Evolutionary conservation across 2,797 vertebrate species (phyloP).

Genomic region (Karalla daura): DNA sequence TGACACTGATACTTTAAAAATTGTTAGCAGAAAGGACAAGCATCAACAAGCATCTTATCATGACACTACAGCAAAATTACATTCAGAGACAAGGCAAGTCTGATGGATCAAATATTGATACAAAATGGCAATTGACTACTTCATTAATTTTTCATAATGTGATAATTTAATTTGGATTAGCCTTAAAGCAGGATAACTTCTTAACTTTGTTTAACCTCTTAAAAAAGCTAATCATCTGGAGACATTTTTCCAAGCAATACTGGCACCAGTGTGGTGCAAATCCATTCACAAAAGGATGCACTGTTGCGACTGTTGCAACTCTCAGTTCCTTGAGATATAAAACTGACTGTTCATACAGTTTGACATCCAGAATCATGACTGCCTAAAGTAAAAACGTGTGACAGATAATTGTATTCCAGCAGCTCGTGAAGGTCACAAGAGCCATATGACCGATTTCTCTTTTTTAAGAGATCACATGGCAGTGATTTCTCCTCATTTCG

Average conservation of each 20-base stretch:
- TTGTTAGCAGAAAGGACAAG: not conserved
- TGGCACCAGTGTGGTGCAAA: too few relatives aligned
- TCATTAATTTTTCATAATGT: too few relatives aligned
- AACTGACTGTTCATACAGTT: not conserved
- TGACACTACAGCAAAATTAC: not conserved
- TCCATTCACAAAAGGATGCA: not conserved
- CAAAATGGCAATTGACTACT: too few relatives aligned
- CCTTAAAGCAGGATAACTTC: too few relatives aligned
- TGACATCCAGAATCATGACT: not conserved
- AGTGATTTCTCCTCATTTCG: not conserved
- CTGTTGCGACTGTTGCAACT: not conserved
- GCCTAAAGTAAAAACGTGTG: conserved; percentile 26
- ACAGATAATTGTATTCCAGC: conserved; percentile 39
- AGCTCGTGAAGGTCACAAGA: conserved; percentile 32
- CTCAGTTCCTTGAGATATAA: not conserved
- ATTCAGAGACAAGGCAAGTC: too few relatives aligned
- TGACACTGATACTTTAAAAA: not conserved
- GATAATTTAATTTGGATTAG: too few relatives aligned
- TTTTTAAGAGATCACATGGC: conserved; percentile 32
- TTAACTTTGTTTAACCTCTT: too few relatives aligned
- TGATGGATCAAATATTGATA: too few relatives aligned
- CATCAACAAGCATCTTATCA: not conserved
- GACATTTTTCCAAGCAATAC: too few relatives aligned
- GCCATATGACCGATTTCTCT: not conserved
- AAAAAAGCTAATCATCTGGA: too few relatives aligned